Evolutionary conservation across 2,113 vertebrate species (phyloP).

Genomic region (Anhinga rufa): DNA sequence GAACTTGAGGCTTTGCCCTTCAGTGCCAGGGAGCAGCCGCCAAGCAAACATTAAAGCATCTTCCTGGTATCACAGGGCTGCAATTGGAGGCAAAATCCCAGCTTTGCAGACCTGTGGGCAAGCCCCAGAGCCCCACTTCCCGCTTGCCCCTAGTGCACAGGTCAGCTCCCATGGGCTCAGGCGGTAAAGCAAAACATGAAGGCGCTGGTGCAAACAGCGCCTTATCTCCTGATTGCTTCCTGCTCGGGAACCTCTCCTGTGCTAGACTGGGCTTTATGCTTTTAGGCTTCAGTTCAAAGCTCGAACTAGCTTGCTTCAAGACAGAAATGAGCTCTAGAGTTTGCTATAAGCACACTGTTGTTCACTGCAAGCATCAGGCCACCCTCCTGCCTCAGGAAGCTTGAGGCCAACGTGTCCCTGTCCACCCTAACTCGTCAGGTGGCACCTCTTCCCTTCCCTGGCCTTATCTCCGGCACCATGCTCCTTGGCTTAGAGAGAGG

Average conservation of each 20-base stretch:
- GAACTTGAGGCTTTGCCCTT: not conserved
- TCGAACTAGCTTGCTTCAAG: not conserved
- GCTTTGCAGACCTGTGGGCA: not conserved
- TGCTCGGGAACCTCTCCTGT: not conserved
- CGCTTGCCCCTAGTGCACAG: fast-evolving
- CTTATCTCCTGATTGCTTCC: not conserved
- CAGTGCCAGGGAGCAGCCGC: not conserved
- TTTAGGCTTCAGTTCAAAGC: not conserved
- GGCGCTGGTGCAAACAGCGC: not conserved
- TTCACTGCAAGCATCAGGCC: not conserved
- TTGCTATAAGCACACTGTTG: fast-evolving
- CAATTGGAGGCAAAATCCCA: not conserved
- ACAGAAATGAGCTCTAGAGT: not conserved
- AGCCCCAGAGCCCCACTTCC: not conserved
- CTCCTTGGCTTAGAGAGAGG: not conserved
- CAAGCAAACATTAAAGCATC: not conserved
- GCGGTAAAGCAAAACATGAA: not conserved
- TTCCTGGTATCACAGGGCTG: not conserved
- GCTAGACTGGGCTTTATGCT: not conserved
- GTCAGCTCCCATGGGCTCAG: not conserved
- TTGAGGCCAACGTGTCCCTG: not conserved
- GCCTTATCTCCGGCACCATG: not conserved
- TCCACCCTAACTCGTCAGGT: fast-evolving
- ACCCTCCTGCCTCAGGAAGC: not conserved
- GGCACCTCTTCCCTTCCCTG: not conserved